Conservation (phyloP, 2,797 vertebrate genomes). For the Cyclura pinguis region DNA sequence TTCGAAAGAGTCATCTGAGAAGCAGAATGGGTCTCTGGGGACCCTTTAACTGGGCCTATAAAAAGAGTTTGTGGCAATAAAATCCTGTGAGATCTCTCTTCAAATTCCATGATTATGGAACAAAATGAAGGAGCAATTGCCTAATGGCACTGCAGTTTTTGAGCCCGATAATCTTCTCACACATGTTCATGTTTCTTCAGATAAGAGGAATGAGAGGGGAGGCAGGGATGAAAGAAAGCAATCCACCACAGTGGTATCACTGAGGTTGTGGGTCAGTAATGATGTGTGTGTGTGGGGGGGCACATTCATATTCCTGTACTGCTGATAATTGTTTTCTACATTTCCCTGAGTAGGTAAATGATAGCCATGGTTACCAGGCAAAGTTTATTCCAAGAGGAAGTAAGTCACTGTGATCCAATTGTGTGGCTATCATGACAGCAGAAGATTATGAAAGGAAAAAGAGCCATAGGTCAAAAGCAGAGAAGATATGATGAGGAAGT, state of each 20-base stretch:
- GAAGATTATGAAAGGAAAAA: constrained; percentile 64
- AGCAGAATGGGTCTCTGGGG: constrained; percentile 70
- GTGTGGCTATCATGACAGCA: constrained; percentile 65
- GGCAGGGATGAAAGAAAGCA: constrained; percentile 36
- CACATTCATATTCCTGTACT: constrained; percentile 55
- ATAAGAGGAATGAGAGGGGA: constrained; percentile 50
- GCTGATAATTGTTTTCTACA: constrained; percentile 69
- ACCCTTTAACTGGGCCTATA: constrained; percentile 73
- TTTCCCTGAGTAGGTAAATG: constrained; percentile 70
- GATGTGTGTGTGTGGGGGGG: constrained; percentile 62
- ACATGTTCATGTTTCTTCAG: constrained; percentile 75
- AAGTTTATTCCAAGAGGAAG: constrained; percentile 82
- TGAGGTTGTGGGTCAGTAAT: constrained; percentile 51
- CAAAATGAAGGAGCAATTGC: constrained; percentile 65
- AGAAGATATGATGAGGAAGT: constrained; percentile 70
- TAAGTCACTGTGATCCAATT: constrained; percentile 75
- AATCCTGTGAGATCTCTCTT: constrained; percentile 70
- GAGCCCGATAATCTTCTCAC: constrained; percentile 66
- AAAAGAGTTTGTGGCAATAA: constrained; percentile 74
- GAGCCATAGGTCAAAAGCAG: constrained; percentile 67
- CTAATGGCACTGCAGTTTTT: constrained; percentile 70
- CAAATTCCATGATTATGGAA: constrained; percentile 63
- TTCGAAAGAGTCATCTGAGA: constrained; percentile 54
- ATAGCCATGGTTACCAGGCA: constrained; percentile 82
- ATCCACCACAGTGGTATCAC: constrained; percentile 42